phyloP scores from a whole-genome alignment of 1,140 invertebrate genomes.

The Oncopodura yosiiana region DNA sequence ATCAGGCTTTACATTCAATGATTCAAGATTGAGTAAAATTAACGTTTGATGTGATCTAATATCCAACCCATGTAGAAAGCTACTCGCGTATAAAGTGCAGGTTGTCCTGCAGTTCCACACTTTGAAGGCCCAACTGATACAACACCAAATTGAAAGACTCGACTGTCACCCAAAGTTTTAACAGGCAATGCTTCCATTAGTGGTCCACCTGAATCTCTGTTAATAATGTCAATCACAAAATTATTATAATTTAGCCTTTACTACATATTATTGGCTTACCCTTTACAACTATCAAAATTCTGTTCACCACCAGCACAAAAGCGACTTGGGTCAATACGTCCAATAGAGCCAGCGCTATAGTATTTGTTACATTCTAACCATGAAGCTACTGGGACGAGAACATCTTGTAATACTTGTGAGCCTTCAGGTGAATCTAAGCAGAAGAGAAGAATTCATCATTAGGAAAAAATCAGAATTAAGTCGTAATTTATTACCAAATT shows the following conservation, averaged over 20 bases:
- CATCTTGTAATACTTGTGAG: conserved; percentile 17
- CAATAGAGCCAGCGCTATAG: conserved; percentile 9
- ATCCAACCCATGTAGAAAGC: conserved; percentile 24
- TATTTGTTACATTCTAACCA: conserved; percentile 16
- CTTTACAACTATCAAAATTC: conserved; percentile 16
- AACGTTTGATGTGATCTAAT: conserved; percentile 19
- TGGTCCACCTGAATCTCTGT: conserved; percentile 13
- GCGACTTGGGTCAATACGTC: conserved; percentile 19
- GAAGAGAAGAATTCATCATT: background rate
- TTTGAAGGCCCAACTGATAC: conserved; percentile 15
- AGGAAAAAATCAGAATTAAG: background rate
- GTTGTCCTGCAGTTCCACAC: conserved; percentile 20
- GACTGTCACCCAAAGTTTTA: background rate
- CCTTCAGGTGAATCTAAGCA: conserved; percentile 12
- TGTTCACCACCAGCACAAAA: conserved; percentile 28
- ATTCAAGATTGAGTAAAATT: no score
- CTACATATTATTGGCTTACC: background rate
- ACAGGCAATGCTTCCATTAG: conserved; percentile 7
- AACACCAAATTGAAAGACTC: conserved; percentile 17
- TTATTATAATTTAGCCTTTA: background rate
- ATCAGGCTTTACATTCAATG: no score
- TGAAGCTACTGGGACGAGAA: conserved; percentile 13
- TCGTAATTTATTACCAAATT: conserved; percentile 7
- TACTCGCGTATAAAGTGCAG: conserved; percentile 26
- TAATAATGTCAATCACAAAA: no score